These are phyloP conservation scores for Aspidiotus destructor DNA, from an alignment of 2,888 invertebrate species.

Conservation along the genomic window DNA sequence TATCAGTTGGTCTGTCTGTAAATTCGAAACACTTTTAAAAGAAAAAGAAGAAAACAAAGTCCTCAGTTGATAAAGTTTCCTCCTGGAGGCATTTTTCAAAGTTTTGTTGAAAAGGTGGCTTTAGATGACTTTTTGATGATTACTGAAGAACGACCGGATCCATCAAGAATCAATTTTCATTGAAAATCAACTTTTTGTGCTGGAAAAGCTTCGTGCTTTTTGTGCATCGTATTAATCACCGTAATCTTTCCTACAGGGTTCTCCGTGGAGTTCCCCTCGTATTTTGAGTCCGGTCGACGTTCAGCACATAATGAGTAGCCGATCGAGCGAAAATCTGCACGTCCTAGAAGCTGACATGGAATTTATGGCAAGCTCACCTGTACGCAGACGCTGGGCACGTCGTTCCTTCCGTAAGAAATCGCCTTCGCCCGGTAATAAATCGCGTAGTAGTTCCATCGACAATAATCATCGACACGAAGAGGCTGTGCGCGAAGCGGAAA, in stretches of 20 bases:
- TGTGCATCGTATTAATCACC: no score
- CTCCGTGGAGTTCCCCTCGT: conserved; percentile 46
- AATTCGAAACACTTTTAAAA: no score
- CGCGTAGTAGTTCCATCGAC: conserved; percentile 15
- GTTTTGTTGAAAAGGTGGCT: no score
- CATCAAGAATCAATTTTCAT: no score
- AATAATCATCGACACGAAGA: conserved; percentile 18
- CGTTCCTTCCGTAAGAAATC: conserved; percentile 40
- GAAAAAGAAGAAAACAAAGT: no score
- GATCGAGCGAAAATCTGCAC: conserved; percentile 44
- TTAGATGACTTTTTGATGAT: no score
- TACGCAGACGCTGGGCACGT: conserved; percentile 41
- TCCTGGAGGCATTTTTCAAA: no score
- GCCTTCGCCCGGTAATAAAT: conserved; percentile 29
- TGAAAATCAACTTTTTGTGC: no score
- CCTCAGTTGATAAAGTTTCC: no score
- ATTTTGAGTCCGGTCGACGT: conserved; percentile 45
- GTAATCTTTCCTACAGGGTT: conserved; percentile 40
- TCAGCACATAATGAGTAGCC: conserved; percentile 43
- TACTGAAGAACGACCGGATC: no score
- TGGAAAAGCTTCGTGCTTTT: no score
- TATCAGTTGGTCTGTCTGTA: no score
- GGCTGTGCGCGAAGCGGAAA: conserved; percentile 25
- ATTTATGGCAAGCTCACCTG: conserved; percentile 41
- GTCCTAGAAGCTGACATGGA: conserved; percentile 39